Conservation (phyloP, 1,140 invertebrate species). For the Pantala flavescens region DNA sequence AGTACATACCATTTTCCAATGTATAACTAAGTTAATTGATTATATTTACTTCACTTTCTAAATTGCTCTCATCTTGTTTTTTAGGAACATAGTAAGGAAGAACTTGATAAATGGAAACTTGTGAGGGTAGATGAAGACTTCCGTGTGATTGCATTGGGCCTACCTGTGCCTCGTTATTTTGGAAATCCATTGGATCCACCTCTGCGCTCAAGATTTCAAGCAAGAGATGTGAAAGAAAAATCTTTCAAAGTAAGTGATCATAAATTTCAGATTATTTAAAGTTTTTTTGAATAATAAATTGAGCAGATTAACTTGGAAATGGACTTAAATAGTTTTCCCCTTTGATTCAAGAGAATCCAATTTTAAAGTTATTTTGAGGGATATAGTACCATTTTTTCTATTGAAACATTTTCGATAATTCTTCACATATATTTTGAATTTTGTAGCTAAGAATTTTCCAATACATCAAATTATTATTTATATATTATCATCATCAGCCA, state of each 20-base stretch:
- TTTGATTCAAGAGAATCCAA: neutral
- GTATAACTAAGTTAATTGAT: no score
- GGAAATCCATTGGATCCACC: slow-evolving; percentile 95
- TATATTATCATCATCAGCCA: no score
- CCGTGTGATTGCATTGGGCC: slow-evolving; percentile 77
- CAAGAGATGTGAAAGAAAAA: slow-evolving; percentile 60
- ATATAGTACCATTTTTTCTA: no score
- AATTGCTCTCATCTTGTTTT: slow-evolving; percentile 19
- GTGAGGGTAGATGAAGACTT: slow-evolving; percentile 86
- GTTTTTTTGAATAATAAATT: neutral
- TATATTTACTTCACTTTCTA: no score
- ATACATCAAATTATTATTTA: no score
- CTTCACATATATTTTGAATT: no score
- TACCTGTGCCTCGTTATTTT: slow-evolving; percentile 77
- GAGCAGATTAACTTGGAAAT: no score
- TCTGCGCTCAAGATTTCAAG: slow-evolving; percentile 88
- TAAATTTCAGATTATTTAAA: no score
- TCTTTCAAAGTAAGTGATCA: slow-evolving; percentile 45
- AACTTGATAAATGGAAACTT: slow-evolving; percentile 76
- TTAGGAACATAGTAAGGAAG: slow-evolving; percentile 63
- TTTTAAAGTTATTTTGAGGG: no score
- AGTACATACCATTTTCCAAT: no score
- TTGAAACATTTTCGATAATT: no score
- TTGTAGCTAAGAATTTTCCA: no score
- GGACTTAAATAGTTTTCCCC: neutral